Evolutionary conservation across 2,797 vertebrate species (phyloP).

Genomic region (Mionectes olivaceus): DNA sequence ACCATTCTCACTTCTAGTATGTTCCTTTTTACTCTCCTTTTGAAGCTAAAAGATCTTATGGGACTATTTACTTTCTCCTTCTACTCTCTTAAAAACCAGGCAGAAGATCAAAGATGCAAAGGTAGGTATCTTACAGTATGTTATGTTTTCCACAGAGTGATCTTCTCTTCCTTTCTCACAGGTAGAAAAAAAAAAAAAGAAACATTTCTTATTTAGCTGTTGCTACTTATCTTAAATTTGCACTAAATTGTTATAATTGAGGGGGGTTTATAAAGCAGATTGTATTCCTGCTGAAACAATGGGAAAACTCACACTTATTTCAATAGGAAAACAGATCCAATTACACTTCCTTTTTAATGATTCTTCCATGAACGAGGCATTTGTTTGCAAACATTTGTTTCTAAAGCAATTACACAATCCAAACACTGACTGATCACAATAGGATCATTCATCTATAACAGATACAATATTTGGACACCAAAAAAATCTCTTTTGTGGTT

Average conservation of each 20-base stretch:
- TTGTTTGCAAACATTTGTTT: slow-evolving; percentile 16
- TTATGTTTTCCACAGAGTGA: not conserved
- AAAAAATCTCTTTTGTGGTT: not conserved
- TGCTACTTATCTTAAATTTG: not conserved
- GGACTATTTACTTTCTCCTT: not conserved
- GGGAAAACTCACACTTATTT: not conserved
- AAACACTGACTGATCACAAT: not conserved
- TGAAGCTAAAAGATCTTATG: slow-evolving; percentile 29
- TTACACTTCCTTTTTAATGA: not conserved
- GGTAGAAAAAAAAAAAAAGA: not conserved
- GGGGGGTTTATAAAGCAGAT: not conserved
- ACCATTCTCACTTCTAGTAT: not conserved
- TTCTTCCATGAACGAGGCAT: not conserved
- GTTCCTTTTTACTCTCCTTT: slow-evolving; percentile 8
- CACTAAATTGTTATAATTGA: not conserved
- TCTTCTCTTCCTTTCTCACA: not conserved
- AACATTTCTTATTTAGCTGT: not conserved
- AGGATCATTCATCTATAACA: not conserved
- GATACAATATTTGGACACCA: not conserved
- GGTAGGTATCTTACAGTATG: not conserved
- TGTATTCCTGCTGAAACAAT: not conserved
- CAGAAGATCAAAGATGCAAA: slow-evolving; percentile 35
- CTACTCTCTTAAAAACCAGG: not conserved
- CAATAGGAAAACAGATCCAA: not conserved
- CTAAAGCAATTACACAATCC: slow-evolving; percentile 6